A percentile compares a stretch with the other conserved stretches of the same genome.
Conservation (phyloP, 2,797 vertebrate species). For the Neoniphon sammara region DNA sequence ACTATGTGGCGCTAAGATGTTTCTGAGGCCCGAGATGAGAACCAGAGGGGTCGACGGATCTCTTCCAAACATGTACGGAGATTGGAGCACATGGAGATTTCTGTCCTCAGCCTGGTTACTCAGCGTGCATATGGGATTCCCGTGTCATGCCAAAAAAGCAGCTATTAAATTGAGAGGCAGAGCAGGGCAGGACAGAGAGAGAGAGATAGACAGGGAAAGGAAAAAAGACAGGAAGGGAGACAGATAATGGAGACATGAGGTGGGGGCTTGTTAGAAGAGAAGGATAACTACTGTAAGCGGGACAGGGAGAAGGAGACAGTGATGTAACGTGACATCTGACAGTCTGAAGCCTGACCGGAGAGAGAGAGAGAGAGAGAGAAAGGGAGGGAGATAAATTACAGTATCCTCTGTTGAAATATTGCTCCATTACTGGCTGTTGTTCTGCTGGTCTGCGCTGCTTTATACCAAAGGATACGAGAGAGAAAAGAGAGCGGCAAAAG, state of each 20-base stretch:
- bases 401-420: too few species aligned
- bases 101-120: too few species aligned
- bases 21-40: neutral
- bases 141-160: too few species aligned
- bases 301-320: conserved; percentile 38
- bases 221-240: neutral
- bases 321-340: conserved; percentile 39
- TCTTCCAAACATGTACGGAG: too few species aligned
- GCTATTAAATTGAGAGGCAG: too few species aligned
- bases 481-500: too few species aligned
- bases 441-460: too few species aligned
- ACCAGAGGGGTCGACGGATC: too few species aligned
- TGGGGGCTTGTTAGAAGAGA: neutral
- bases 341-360: conserved; percentile 36
- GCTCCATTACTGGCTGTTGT: too few species aligned
- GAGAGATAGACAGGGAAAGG: neutral
- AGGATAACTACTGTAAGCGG: conserved; percentile 15
- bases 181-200: neutral
- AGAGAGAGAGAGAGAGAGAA: conserved; percentile 19
- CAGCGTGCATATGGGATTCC: too few species aligned
- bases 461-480: too few species aligned
- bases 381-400: conserved; percentile 1
- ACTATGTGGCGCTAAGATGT: neutral
- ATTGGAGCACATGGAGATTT: too few species aligned
- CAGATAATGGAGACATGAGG: neutral